phyloP scores from a whole-genome alignment of 1,140 invertebrate genomes.

The Phenacoccus solenopsis region DNA sequence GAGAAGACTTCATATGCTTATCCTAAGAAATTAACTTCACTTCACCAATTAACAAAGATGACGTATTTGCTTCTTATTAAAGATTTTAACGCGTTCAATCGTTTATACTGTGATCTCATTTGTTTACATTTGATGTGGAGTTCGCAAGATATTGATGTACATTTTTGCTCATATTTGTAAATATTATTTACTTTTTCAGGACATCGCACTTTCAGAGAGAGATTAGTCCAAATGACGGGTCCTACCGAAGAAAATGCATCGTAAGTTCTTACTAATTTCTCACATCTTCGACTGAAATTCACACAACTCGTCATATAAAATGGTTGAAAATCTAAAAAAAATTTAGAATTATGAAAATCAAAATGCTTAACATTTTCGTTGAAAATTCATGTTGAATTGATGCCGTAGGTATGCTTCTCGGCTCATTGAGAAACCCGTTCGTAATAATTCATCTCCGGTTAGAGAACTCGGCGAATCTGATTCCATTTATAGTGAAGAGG shows the following conservation, averaged over 20 bases:
- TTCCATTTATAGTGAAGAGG: conserved; percentile 55
- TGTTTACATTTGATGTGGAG: too few relatives aligned
- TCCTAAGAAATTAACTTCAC: not conserved
- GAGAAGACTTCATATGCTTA: not conserved
- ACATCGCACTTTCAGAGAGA: conserved; percentile 77
- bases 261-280: too few relatives aligned
- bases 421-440: conserved; percentile 82
- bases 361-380: not conserved
- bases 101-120: too few relatives aligned
- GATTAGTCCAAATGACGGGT: conserved; percentile 83
- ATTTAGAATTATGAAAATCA: too few relatives aligned
- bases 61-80: not conserved
- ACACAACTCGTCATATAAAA: too few relatives aligned
- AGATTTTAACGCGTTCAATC: not conserved
- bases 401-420: conserved; percentile 65
- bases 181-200: conserved; percentile 44
- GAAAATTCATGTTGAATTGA: conserved; percentile 8
- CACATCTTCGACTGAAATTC: too few relatives aligned
- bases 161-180: not conserved
- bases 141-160: not conserved
- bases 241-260: conserved; percentile 80
- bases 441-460: conserved; percentile 79
- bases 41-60: too few relatives aligned
- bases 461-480: conserved; percentile 45
- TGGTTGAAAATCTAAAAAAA: too few relatives aligned